A percentile compares a stretch with the other conserved stretches of the same genome.
Conservation (phyloP, 2,797 vertebrate species). For the Adrianichthys oophorus region DNA sequence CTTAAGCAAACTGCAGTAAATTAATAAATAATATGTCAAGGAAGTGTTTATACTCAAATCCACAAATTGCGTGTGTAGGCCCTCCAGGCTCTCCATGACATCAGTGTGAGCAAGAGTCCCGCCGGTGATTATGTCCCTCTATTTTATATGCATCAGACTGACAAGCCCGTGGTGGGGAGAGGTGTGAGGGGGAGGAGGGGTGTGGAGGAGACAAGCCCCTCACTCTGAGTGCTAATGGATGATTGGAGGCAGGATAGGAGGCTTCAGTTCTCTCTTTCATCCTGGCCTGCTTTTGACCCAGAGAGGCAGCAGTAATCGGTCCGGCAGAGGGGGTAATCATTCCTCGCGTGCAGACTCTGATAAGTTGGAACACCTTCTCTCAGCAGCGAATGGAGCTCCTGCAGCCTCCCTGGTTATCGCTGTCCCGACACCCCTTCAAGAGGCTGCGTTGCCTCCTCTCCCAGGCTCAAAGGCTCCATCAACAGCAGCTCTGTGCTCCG, state of each 20-base stretch:
- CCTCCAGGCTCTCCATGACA: conserved; percentile 44
- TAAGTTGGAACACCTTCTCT: conserved; percentile 97
- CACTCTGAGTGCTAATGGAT: conserved; percentile 90
- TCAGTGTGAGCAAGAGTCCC: conserved; percentile 43
- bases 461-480: conserved; percentile 91
- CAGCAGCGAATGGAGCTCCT: conserved; percentile 84
- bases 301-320: conserved; percentile 92
- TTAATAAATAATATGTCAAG: conserved; percentile 70
- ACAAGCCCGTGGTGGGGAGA: conserved; percentile 77
- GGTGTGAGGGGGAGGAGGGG: conserved; percentile 29
- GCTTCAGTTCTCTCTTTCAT: conserved; percentile 92
- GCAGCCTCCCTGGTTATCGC: conserved; percentile 89
- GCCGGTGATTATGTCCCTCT: conserved; percentile 62
- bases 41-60: conserved; percentile 53
- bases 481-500: conserved; percentile 85
- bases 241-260: conserved; percentile 91
- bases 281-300: conserved; percentile 93
- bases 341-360: conserved; percentile 96
- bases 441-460: conserved; percentile 79
- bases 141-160: conserved; percentile 79
- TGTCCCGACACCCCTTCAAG: conserved; percentile 89
- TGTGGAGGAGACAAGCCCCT: conserved; percentile 62
- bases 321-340: conserved; percentile 94
- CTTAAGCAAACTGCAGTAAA: conserved; percentile 74
- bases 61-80: conserved; percentile 63